Percentiles rank a stretch among this genome's conserved stretches.
Evolutionary conservation across 2,113 vertebrate genomes (phyloP).

Genomic region (Pseudonaja textilis): DNA sequence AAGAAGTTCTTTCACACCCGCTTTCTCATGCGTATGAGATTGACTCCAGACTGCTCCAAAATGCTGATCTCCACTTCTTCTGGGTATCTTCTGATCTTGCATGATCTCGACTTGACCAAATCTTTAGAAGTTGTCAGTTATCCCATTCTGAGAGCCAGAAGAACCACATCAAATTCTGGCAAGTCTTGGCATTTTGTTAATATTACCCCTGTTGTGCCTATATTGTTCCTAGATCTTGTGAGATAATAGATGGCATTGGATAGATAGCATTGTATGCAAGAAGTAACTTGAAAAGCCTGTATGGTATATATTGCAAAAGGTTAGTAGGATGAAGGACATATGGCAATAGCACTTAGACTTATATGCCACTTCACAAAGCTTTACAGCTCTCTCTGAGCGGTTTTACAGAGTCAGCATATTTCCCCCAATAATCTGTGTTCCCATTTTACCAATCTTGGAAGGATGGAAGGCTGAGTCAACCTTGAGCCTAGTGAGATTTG

Average conservation of each 20-base stretch:
- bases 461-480: too few species aligned
- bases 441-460: too few species aligned
- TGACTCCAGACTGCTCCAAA: slow-evolving; percentile 97
- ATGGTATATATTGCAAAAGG: background rate
- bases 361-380: too few species aligned
- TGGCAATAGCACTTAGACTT: too few species aligned
- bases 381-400: too few species aligned
- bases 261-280: background rate
- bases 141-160: slow-evolving; percentile 89
- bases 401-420: too few species aligned
- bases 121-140: slow-evolving; percentile 97
- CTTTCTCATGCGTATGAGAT: slow-evolving; percentile 97
- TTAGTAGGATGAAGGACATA: background rate
- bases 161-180: slow-evolving; percentile 90
- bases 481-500: too few species aligned
- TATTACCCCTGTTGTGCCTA: background rate
- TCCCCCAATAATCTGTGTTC: too few species aligned
- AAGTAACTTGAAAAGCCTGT: background rate
- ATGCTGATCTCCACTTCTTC: slow-evolving; percentile 99
- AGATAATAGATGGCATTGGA: background rate
- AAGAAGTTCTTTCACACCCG: slow-evolving; percentile 99
- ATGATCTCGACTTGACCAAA: slow-evolving; percentile 96
- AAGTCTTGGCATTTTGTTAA: slow-evolving; percentile 24
- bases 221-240: background rate
- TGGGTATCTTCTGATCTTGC: slow-evolving; percentile 95